Percentiles rank a stretch among this genome's conserved stretches.
These are phyloP conservation scores for Capitulum mitella DNA, from an alignment of 2,888 invertebrate genomes.

Conservation along the genomic window DNA sequence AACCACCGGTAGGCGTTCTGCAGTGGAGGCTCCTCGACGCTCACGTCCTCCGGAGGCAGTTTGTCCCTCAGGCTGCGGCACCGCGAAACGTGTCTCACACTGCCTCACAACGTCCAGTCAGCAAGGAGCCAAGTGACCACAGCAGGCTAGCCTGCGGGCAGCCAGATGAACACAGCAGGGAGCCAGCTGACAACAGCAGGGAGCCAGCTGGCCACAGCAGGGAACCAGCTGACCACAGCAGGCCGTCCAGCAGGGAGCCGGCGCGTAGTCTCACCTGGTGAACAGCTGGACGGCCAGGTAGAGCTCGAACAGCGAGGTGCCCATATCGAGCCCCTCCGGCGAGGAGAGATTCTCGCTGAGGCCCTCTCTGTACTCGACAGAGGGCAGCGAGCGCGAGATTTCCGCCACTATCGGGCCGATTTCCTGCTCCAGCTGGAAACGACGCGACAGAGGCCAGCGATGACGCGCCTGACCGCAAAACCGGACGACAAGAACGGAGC, in stretches of 20 bases:
- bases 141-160: too few species aligned
- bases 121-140: too few species aligned
- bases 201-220: too few species aligned
- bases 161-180: too few species aligned
- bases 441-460: too few species aligned
- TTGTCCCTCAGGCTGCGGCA: neutral
- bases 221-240: too few species aligned
- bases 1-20: constrained; percentile 66
- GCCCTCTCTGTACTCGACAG: constrained; percentile 27
- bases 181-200: too few species aligned
- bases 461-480: too few species aligned
- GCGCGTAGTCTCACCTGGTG: constrained; percentile 38
- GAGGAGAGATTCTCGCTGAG: constrained; percentile 40
- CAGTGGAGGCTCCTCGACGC: neutral
- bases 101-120: too few species aligned
- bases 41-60: neutral
- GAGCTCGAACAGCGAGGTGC: constrained; percentile 82
- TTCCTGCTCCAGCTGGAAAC: constrained; percentile 26
- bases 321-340: constrained; percentile 63
- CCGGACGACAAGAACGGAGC: too few species aligned
- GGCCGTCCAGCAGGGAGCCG: too few species aligned
- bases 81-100: too few species aligned
- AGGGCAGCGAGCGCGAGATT: constrained; percentile 26
- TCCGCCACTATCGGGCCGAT: constrained; percentile 25
- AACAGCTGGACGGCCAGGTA: constrained; percentile 86